Percentiles rank a stretch among this genome's conserved stretches.
These are phyloP conservation scores for Sphenopsis melanotis DNA, from an alignment of 2,797 vertebrate species.

Conservation along the genomic window DNA sequence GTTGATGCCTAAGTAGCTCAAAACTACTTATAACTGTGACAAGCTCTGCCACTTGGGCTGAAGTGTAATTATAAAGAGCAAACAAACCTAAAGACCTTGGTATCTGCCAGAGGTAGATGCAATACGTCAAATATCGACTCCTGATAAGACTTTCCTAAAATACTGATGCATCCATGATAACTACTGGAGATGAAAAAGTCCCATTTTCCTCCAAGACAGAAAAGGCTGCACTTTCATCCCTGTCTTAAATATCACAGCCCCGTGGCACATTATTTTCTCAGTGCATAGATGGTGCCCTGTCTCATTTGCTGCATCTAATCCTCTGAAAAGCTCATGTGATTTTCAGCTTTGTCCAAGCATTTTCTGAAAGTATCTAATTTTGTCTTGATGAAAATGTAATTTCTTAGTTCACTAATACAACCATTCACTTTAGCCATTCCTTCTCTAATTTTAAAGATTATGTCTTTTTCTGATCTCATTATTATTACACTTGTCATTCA, in stretches of 20 bases:
- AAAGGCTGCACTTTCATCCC: background rate
- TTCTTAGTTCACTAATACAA: conserved; percentile 55
- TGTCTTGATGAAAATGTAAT: conserved; percentile 59
- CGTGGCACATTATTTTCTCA: background rate
- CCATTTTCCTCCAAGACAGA: background rate
- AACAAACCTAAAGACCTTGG: background rate
- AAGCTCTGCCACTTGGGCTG: background rate
- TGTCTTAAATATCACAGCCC: background rate
- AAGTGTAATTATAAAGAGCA: background rate
- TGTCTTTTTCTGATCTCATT: conserved; percentile 54
- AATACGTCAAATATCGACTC: background rate
- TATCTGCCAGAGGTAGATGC: background rate
- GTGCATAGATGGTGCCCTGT: background rate
- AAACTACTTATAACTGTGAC: conserved; percentile 25
- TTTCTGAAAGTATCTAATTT: conserved; percentile 57
- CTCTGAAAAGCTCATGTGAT: conserved; percentile 36
- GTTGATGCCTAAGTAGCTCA: conserved; percentile 26
- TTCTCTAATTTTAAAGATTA: conserved; percentile 61
- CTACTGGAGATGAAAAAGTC: background rate
- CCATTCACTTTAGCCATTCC: conserved; percentile 44
- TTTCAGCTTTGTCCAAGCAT: conserved; percentile 51
- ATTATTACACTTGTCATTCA: conserved; percentile 62
- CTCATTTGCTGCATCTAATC: conserved; percentile 41
- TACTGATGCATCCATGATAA: background rate
- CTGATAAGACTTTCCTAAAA: background rate